Percentiles rank a stretch among this genome's conserved stretches.
These are phyloP conservation scores for Clarias fuscus DNA, from an alignment of 2,797 vertebrate species.

Conservation along the genomic window DNA sequence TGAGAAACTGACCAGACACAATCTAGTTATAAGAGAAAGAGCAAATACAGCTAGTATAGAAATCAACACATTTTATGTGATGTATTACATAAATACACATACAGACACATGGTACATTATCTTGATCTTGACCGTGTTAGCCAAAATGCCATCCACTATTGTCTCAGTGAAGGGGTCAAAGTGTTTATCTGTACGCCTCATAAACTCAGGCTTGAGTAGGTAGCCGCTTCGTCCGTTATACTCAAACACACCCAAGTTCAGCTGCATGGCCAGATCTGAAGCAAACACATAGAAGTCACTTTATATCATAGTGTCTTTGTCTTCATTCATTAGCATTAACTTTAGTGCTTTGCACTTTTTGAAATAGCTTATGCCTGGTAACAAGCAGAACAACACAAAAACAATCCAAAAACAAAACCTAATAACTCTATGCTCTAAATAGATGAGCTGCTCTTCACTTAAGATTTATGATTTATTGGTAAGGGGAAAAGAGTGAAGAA, in stretches of 20 bases:
- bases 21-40: conserved; percentile 69
- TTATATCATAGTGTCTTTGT: not conserved
- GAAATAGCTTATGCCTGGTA: not conserved
- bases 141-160: conserved; percentile 89
- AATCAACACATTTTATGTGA: not conserved
- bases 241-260: conserved; percentile 89
- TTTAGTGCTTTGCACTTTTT: not conserved
- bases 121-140: conserved; percentile 85
- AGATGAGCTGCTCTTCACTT: not conserved
- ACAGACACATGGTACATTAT: conserved; percentile 57
- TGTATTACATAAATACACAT: not conserved
- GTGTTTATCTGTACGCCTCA: conserved; percentile 87
- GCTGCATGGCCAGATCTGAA: conserved; percentile 87
- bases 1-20: conserved; percentile 89
- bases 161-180: conserved; percentile 90
- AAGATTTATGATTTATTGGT: not conserved
- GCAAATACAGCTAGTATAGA: not conserved
- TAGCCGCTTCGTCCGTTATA: conserved; percentile 87
- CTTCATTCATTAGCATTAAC: not conserved
- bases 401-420: not conserved
- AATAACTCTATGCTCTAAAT: not conserved
- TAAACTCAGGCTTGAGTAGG: conserved; percentile 90
- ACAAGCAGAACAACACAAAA: not conserved
- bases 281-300: not conserved
- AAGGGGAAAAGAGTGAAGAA: not conserved